These are phyloP conservation scores for Scomber japonicus DNA, from an alignment of 2,113 vertebrate species.

Conservation along the genomic window DNA sequence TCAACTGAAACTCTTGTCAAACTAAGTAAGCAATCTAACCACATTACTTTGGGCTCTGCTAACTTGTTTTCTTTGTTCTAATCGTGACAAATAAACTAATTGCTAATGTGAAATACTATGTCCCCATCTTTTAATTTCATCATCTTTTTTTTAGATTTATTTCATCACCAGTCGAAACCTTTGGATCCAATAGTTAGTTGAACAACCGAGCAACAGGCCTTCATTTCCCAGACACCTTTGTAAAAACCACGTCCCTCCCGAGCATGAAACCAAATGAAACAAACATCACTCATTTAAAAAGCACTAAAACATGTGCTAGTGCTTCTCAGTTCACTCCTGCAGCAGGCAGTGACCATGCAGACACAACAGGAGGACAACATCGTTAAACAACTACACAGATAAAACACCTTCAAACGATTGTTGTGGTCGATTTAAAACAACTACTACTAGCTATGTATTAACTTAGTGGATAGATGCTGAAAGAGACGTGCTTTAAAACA, in stretches of 20 bases:
- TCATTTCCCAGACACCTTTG: conserved; percentile 25
- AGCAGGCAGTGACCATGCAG: not conserved
- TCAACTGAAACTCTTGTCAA: not conserved
- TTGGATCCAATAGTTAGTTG: not conserved
- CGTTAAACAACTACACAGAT: not conserved
- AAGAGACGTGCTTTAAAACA: conserved; percentile 26
- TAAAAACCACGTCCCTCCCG: not conserved
- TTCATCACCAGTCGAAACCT: not conserved
- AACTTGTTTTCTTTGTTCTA: no score
- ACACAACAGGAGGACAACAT: not conserved
- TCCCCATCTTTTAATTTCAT: not conserved
- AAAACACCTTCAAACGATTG: not conserved
- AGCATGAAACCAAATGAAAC: conserved; percentile 1
- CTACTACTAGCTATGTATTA: not conserved
- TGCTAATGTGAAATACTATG: no score
- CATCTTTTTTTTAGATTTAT: not conserved
- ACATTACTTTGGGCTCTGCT: not conserved
- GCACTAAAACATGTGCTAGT: not conserved
- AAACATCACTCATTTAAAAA: not conserved
- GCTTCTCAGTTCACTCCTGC: no score
- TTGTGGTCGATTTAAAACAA: not conserved
- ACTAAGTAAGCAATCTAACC: no score
- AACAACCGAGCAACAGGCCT: not conserved
- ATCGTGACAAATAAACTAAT: no score
- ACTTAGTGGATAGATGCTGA: not conserved